Conservation (phyloP, 2,797 vertebrate species). For the Siniperca undulata region DNA sequence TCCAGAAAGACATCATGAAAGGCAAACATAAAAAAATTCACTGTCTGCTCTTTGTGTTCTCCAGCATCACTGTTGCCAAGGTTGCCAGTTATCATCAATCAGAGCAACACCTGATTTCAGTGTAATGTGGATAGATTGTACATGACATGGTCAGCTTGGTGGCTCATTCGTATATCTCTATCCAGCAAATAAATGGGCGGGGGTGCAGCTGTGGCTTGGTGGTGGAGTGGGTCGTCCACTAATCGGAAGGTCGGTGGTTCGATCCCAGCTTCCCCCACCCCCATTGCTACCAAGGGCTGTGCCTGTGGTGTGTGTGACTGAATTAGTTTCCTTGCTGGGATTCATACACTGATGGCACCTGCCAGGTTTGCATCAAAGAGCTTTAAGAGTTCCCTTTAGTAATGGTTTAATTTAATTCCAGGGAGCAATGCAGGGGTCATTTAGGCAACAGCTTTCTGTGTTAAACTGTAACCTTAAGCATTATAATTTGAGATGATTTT, state of each 20-base stretch:
- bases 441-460: neutral
- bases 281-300: too few relatives aligned
- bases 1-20: conserved; percentile 14
- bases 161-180: neutral
- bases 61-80: neutral
- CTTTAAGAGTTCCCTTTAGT: neutral
- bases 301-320: too few relatives aligned
- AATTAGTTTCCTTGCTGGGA: too few relatives aligned
- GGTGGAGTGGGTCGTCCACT: too few relatives aligned
- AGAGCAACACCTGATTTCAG: conserved; percentile 41
- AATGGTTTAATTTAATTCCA: conserved; percentile 1
- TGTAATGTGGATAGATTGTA: conserved; percentile 28
- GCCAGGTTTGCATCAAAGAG: neutral
- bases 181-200: neutral
- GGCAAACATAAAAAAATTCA: conserved; percentile 13
- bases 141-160: neutral
- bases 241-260: too few relatives aligned
- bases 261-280: too few relatives aligned
- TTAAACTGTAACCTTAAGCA: conserved; percentile 1
- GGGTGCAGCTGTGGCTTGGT: too few relatives aligned
- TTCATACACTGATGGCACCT: too few relatives aligned
- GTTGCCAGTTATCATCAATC: conserved; percentile 29
- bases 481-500: neutral
- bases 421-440: neutral
- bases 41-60: conserved; percentile 17